Base-by-base conservation (phyloP, 2,888 invertebrate genomes). In the Pristionchus japonicus region DNA sequence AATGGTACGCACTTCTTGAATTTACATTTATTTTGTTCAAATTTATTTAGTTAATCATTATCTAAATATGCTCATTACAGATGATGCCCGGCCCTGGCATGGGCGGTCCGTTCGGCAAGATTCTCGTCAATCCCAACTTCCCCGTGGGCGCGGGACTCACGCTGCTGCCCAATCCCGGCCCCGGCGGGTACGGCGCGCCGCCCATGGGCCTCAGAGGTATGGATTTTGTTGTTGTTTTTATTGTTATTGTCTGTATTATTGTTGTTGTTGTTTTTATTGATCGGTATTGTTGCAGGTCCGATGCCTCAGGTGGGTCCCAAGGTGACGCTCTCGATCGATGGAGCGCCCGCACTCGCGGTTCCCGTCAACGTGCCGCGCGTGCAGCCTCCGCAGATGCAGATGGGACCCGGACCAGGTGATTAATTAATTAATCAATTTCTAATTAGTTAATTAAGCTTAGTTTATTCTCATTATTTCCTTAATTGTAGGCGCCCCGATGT, bases 61-160 rank as follows among this genome's bases (percentile, higher is more conserved):
- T 31, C 7, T 37, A 40, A 15, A 43, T 37, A 40, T 13, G 1
- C 2, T 15, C 34, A 20, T 64, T 43, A 7, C 43, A 77, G 43
- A 74, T 74, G 70, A 77, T 77, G 85, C 15, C 27, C 3, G 64
- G 64, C 23, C 40, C 61, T 6, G 40, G 43, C 11, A 86, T 86
- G 3, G 86, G 67, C 34, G 74, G 86, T n/a, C 77, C 64, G 23
- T 83, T 88, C 23, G 88, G 89, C 43, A 89, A 89, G 49, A 89
- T 89, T 34, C 86, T 89, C n/a, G 74, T 89, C 57, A 89, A 89
- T 40, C 89, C 89, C 17, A 89, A 89, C 37, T 89, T 89, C 49
- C 43, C 64, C 47, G 49, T 80, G 80, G 86, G 86, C 17, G 85
- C 61, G 37, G 85, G 85, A 4, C 64, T 85, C 31, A 40, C 85